phyloP scores from a whole-genome alignment of 1,140 invertebrate genomes.

The Papilio helenus region DNA sequence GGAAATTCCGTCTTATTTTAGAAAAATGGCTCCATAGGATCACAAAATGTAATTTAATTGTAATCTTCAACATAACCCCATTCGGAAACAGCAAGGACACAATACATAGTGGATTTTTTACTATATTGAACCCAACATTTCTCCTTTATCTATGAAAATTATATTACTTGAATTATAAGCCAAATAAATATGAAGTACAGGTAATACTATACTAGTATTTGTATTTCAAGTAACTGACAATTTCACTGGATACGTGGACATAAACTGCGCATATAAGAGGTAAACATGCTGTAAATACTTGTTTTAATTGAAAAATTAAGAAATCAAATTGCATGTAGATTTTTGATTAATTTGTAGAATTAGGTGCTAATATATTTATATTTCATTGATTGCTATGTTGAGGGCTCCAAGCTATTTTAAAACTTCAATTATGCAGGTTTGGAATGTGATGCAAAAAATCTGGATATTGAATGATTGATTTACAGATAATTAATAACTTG shows the following conservation, averaged over 20 bases:
- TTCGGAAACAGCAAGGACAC: neutral
- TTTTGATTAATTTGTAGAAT: neutral
- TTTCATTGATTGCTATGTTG: neutral
- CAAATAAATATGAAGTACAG: no score
- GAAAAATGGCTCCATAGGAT: neutral
- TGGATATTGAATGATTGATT: neutral
- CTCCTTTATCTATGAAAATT: no score
- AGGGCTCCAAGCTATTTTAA: neutral
- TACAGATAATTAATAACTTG: neutral
- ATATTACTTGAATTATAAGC: no score
- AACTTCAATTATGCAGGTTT: constrained; percentile 4
- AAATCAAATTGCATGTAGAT: neutral
- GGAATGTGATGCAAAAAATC: neutral
- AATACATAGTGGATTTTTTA: neutral
- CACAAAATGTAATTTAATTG: neutral
- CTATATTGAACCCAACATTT: neutral
- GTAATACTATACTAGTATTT: no score
- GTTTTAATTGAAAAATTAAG: neutral
- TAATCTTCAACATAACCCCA: neutral
- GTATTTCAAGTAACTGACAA: neutral
- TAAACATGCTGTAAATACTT: neutral
- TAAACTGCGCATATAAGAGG: neutral
- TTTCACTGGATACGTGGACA: neutral
- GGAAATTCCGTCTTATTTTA: neutral
- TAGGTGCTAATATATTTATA: neutral